These are phyloP conservation scores for Argyresthia goedartella DNA, from an alignment of 2,888 invertebrate species.

Conservation along the genomic window DNA sequence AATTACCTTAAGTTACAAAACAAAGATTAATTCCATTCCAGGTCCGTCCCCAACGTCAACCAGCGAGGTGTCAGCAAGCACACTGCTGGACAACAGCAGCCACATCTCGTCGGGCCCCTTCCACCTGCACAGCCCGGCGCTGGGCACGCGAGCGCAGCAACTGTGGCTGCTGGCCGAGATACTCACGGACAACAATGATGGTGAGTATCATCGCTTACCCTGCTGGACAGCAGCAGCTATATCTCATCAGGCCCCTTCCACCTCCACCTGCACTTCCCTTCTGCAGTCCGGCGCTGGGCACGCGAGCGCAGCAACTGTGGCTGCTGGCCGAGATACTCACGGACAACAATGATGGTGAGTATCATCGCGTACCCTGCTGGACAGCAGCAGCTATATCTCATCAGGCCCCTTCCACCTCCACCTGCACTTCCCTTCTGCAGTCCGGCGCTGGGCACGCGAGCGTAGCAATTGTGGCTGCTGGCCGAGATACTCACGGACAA, in stretches of 20 bases:
- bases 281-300: conserved; percentile 86
- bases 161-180: conserved; percentile 93
- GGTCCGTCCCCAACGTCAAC: conserved; percentile 85
- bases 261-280: no score
- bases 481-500: conserved; percentile 87
- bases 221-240: background rate
- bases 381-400: conserved; percentile 74
- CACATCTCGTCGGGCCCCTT: conserved; percentile 85
- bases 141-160: conserved; percentile 93
- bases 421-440: no score
- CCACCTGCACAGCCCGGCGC: conserved; percentile 84
- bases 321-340: conserved; percentile 88
- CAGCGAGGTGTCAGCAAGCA: conserved; percentile 71
- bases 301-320: conserved; percentile 95
- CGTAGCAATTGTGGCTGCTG: conserved; percentile 94
- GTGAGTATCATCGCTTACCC: conserved; percentile 54
- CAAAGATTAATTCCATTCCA: conserved; percentile 21
- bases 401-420: conserved; percentile 89
- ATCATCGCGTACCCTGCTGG: conserved; percentile 65
- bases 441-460: conserved; percentile 87
- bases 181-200: conserved; percentile 85
- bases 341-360: conserved; percentile 83
- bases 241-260: conserved; percentile 79
- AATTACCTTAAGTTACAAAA: no score
- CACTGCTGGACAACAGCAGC: conserved; percentile 70